Evolutionary conservation across 2,888 invertebrate genomes (phyloP).

Genomic region (Trachelus iudaicus): DNA sequence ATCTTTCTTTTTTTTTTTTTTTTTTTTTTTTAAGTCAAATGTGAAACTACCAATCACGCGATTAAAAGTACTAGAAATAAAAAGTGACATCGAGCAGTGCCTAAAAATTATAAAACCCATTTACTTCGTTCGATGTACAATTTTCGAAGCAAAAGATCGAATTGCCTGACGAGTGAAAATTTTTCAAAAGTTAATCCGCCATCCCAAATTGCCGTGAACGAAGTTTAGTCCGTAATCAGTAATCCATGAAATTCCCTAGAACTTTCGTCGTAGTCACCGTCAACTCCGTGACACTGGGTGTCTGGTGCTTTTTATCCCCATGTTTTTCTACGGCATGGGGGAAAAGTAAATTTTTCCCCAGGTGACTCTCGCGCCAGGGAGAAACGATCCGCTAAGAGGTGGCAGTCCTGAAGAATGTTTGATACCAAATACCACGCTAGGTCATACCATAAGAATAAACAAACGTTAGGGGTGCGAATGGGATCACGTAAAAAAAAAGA

Average conservation of each 20-base stretch:
- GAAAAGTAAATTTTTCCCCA: background rate
- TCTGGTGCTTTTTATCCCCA: background rate
- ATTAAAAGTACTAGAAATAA: background rate
- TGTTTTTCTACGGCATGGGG: background rate
- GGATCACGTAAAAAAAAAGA: slow-evolving; percentile 63
- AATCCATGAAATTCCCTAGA: background rate
- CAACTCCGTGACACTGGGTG: background rate
- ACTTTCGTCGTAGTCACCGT: background rate
- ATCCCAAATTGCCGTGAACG: background rate
- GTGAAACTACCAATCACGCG: background rate
- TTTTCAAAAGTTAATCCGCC: background rate
- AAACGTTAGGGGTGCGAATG: slow-evolving; percentile 55
- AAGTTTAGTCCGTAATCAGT: background rate
- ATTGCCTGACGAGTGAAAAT: background rate
- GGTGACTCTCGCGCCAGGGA: background rate
- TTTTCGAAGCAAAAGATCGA: background rate
- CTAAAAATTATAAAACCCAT: background rate
- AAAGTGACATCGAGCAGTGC: background rate
- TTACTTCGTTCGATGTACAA: background rate
- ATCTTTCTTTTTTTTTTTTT: background rate
- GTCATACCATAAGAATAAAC: slow-evolving; percentile 40
- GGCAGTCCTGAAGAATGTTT: slow-evolving; percentile 26
- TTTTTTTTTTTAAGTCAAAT: background rate
- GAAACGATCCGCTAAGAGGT: slow-evolving; percentile 10
- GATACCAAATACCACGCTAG: background rate